Evolutionary conservation across 2,888 invertebrate genomes (phyloP), one percentile per base, ranked within the genome.

Genomic region (Lapara coniferarum): DNA sequence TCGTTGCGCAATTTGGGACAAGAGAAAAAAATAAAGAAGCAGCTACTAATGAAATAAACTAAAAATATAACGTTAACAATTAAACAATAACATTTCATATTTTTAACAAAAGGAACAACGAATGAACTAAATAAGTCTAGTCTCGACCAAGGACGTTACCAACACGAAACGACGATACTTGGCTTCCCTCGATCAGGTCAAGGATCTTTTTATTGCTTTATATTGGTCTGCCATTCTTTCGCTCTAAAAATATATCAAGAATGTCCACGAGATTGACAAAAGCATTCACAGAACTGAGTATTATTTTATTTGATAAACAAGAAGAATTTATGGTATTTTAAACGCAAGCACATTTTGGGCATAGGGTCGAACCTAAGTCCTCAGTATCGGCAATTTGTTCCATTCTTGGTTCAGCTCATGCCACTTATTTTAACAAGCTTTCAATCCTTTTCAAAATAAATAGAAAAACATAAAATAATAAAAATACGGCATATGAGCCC

Each of bases 161-260:
- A 63, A 63, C 46, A 19, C 19, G 49, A 46, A 49, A 63, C 63
- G 63, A 49, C 63, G 49, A 63, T 49, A 49, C 49, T 63, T 63
- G 63, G 49, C 49, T 25, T 63, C 63, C 16, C 6, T 63, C 10
- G 63, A 63, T 63, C 49, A 63, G 49, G 63, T 63, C 49, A 46
- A 66, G 46, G 55, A 66, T 46, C 46, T 63, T 55, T 49, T 69
- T 25, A 53, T 37, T 25, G 10, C 13, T 49, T 56, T 51, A n/a
- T 37, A 19, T 63, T 63, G 37, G 37, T 4, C 16, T 49, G 3
- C 16, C 6, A 63, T 49, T 19, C 16, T 19, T 16, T 19, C 7
- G 49, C 12, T 19, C 19, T 5, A 49, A 46, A 12, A 12, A 46
- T 16, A 59, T 10, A 4, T 44, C 44, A 16, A 16, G 44, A 37